Conservation (phyloP, 2,797 vertebrate genomes). For the Anguilla anguilla region DNA sequence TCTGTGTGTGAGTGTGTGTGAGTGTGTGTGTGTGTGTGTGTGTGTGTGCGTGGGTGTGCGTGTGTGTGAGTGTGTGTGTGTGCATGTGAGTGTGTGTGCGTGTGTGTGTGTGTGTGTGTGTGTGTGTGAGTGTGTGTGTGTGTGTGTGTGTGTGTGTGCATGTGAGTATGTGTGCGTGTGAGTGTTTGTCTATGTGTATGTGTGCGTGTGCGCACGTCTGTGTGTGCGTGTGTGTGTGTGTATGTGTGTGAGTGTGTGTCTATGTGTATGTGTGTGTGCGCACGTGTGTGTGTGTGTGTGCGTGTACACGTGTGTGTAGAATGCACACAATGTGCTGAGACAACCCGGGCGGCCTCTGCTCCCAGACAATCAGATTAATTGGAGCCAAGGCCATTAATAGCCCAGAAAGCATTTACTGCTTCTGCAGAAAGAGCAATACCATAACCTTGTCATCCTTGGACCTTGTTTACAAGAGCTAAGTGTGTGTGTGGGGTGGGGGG, state of each 20-base stretch:
- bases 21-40: constrained; percentile 38
- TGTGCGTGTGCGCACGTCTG: no score
- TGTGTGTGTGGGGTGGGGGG: neutral
- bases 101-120: neutral
- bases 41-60: no score
- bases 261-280: no score
- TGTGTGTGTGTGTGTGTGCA: no score
- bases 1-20: constrained; percentile 42
- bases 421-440: constrained; percentile 75
- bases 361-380: constrained; percentile 83
- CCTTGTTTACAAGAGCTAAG: constrained; percentile 29
- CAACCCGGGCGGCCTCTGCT: constrained; percentile 67
- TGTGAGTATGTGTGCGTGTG: no score
- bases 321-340: constrained; percentile 59
- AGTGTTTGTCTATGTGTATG: no score
- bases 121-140: constrained; percentile 32
- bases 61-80: no score
- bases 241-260: neutral
- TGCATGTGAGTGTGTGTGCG: no score
- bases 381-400: constrained; percentile 79
- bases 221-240: constrained; percentile 42
- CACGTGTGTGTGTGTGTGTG: no score
- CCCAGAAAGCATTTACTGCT: constrained; percentile 79
- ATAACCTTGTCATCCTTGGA: constrained; percentile 69
- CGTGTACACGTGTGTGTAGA: no score